Evolutionary conservation across 2,113 vertebrate species (phyloP).

Genomic region (Nesoenas mayeri): DNA sequence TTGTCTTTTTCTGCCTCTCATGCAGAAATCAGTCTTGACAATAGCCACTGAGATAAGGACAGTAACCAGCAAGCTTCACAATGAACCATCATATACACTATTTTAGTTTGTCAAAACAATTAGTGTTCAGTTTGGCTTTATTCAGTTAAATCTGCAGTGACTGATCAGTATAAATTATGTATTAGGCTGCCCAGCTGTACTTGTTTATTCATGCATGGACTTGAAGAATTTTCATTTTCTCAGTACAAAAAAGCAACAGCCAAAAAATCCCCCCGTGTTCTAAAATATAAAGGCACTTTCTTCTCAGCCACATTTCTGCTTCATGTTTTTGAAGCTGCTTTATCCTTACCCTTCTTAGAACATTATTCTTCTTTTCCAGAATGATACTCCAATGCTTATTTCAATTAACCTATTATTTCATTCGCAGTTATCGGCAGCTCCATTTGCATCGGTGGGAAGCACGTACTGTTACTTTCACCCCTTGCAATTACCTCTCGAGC

Average conservation of each 20-base stretch:
- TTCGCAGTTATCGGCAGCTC: neutral
- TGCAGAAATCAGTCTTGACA: constrained; percentile 45
- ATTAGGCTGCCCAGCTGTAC: constrained; percentile 90
- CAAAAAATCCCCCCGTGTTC: neutral
- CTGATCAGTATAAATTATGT: constrained; percentile 93
- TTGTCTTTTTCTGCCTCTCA: constrained; percentile 14
- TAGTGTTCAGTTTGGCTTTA: constrained; percentile 85
- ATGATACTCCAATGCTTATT: neutral
- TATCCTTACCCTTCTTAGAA: neutral
- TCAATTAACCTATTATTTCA: constrained; percentile 21
- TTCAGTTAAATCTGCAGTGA: constrained; percentile 81
- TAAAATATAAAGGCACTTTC: constrained; percentile 45
- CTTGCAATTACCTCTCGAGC: neutral
- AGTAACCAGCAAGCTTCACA: constrained; percentile 23
- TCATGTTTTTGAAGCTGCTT: neutral
- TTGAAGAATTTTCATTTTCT: constrained; percentile 77
- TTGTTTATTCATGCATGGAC: constrained; percentile 90
- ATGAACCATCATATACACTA: constrained; percentile 69
- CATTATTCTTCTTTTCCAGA: neutral
- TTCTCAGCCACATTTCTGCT: constrained; percentile 13
- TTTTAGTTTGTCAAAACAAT: constrained; percentile 87
- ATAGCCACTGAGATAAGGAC: constrained; percentile 44
- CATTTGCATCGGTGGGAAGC: neutral
- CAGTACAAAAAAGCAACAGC: constrained; percentile 55
- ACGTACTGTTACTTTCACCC: neutral